Conservation (phyloP, 1,140 invertebrate genomes). For the Brevipalpus yothersi region DNA sequence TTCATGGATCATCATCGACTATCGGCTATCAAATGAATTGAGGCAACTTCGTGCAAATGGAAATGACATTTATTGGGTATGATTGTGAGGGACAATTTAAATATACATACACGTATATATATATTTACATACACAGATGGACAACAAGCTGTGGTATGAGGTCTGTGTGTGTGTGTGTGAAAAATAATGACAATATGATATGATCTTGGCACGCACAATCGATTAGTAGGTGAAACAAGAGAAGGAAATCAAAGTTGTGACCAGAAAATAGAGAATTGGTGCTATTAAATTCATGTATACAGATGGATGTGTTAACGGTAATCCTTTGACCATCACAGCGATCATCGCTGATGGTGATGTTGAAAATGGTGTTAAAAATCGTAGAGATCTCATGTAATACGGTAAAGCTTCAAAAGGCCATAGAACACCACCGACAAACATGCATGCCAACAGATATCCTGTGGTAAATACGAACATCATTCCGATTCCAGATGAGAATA, state of each 20-base stretch:
- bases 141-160: too few relatives aligned
- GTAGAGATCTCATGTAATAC: slow-evolving; percentile 45
- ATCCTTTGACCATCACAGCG: not conserved
- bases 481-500: slow-evolving; percentile 18
- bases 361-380: slow-evolving; percentile 59
- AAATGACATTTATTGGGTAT: too few relatives aligned
- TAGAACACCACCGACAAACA: slow-evolving; percentile 39
- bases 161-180: too few relatives aligned
- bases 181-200: too few relatives aligned
- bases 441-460: not conserved
- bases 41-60: too few relatives aligned
- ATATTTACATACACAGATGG: too few relatives aligned
- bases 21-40: too few relatives aligned
- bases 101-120: too few relatives aligned
- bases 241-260: not conserved
- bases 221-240: not conserved
- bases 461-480: not conserved
- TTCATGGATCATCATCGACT: too few relatives aligned
- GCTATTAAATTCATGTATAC: not conserved
- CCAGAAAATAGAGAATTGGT: not conserved
- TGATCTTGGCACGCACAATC: not conserved
- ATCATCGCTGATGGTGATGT: slow-evolving; percentile 65
- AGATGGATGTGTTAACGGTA: not conserved
- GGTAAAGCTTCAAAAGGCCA: slow-evolving; percentile 83
- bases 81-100: too few relatives aligned